These are phyloP conservation scores for Zonotrichia leucophrys DNA, from an alignment of 2,113 vertebrate species.

Conservation along the genomic window DNA sequence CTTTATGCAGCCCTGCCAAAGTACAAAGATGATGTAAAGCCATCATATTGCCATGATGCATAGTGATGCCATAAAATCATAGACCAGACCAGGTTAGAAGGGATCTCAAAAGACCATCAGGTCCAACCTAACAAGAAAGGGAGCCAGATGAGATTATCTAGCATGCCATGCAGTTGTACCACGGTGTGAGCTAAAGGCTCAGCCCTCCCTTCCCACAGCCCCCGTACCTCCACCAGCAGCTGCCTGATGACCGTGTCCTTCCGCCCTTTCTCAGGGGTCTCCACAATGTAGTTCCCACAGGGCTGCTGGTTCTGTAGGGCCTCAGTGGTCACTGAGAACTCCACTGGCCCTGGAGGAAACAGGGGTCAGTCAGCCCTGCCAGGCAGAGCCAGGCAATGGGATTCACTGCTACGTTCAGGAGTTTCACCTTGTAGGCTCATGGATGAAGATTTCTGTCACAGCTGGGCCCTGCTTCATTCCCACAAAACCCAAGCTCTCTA, in stretches of 20 bases:
- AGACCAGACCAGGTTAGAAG: neutral
- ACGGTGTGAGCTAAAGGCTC: neutral
- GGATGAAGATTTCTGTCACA: neutral
- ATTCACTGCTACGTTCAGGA: neutral
- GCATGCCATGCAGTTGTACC: neutral
- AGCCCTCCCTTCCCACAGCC: neutral
- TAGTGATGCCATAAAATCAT: neutral
- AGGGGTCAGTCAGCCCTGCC: neutral
- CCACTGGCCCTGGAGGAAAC: conserved; percentile 55
- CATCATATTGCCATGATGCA: fast-evolving
- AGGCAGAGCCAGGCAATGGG: fast-evolving
- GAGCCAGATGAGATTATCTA: neutral
- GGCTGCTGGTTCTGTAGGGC: conserved; percentile 28
- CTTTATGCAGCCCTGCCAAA: neutral
- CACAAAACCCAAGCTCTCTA: neutral
- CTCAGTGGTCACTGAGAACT: conserved; percentile 55
- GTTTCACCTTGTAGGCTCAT: neutral
- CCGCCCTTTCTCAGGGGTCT: conserved; percentile 75
- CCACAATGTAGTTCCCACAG: conserved; percentile 58
- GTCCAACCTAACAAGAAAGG: neutral
- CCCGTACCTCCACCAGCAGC: conserved; percentile 80
- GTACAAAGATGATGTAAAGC: neutral
- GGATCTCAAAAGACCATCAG: neutral
- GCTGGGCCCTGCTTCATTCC: neutral
- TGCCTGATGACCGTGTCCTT: conserved; percentile 76